Base-by-base conservation (phyloP, 1,140 invertebrate genomes). In the Phthorimaea operculella region DNA sequence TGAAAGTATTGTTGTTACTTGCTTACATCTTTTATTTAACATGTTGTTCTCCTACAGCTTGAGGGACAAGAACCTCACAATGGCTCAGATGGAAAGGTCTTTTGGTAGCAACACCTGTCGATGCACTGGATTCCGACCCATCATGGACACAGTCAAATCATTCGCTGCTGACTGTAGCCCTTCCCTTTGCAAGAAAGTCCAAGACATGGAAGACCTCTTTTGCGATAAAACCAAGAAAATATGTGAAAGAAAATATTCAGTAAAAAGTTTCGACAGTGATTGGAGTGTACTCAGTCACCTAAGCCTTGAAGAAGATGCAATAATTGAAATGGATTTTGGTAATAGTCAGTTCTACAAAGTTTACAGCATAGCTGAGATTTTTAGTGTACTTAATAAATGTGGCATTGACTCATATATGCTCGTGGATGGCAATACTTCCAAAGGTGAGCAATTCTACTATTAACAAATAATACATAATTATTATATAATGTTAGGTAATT, bases 111-210 rank as follows among this genome's bases (percentile, higher is more conserved):
- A 96, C 72, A 90, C 96, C 8, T 97, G 95, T 55, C 88, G 95
- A 7, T 97, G 95, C 74, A 97, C 95, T 0, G 95, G 95, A 0
- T 96, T 95, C 70, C 84, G 95, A 45, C 91, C 94, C 0, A 96
- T 96, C 63, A 76, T 96, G 51, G 92, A 95, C 55, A 89, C 92
- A 9, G 93, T 95, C 72, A 95, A 95, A 77, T 89, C 91, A 1
- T 90, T 93, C 55, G 90, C 91, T 0, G 74, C 65, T 0, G 91
- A 94, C 67, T 88, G 89, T 1, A 68, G 76, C 17, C 68, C 80
- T 0, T 59, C 87, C 15, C 67, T 88, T 18, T 73, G 86, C 17
- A 66, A 86, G 11, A 81, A 76, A 39, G 82, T 88, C 45, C 83
- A 80, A 28, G 91, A 91, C 54, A 91, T 93, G 44, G 88, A 91